Evolutionary conservation across 2,113 vertebrate species (phyloP).

Genomic region (Bufo bufo): DNA sequence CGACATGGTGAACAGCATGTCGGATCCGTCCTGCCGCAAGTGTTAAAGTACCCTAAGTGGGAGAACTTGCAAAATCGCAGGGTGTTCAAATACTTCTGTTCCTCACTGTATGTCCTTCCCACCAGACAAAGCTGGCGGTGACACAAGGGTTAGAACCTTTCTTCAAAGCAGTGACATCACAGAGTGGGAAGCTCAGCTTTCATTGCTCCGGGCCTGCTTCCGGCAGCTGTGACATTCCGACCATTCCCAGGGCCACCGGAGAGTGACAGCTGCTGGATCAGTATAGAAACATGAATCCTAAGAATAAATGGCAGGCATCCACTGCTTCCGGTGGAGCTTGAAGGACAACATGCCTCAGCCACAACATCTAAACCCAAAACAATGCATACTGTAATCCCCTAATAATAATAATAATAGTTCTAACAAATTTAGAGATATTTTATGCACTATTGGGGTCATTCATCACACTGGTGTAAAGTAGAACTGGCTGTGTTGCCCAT

Average conservation of each 20-base stretch:
- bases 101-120: not conserved
- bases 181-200: constrained; percentile 42
- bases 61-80: no score
- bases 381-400: not conserved
- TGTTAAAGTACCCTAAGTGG: no score
- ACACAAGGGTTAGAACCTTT: not conserved
- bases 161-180: constrained; percentile 28
- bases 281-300: not conserved
- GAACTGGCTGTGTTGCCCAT: no score
- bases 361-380: not conserved
- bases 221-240: constrained; percentile 51
- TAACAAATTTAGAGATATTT: no score
- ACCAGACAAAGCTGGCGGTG: not conserved
- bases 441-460: no score
- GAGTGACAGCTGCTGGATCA: constrained; percentile 50
- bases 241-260: not conserved
- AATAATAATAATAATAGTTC: no score
- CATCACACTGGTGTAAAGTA: no score
- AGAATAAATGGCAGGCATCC: not conserved
- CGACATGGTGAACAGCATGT: no score
- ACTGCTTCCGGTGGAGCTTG: not conserved
- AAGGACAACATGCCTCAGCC: not conserved
- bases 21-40: no score
- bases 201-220: constrained; percentile 10
- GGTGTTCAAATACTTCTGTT: no score